These are phyloP conservation scores for Parochlus steinenii DNA, from an alignment of 2,888 invertebrate genomes.

Conservation along the genomic window DNA sequence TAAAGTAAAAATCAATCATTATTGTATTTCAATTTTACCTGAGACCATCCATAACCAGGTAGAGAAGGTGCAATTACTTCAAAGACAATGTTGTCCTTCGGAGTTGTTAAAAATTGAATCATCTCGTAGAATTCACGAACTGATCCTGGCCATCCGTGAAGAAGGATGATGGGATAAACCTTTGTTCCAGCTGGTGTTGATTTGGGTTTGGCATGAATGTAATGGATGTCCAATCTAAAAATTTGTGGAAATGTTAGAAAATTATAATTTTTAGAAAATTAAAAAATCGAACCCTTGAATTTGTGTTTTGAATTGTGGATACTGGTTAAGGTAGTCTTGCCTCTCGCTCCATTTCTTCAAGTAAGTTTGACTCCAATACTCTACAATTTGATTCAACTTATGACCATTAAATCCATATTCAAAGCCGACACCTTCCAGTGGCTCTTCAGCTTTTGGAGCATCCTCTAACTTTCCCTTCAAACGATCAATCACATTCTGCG, in stretches of 20 bases:
- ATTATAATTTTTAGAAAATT: no score
- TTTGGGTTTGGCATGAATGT: conserved; percentile 44
- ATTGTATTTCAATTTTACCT: no score
- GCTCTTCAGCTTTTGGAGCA: conserved; percentile 34
- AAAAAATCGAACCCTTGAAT: conserved; percentile 57
- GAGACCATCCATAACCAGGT: conserved; percentile 8
- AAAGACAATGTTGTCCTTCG: conserved; percentile 36
- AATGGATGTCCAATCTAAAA: conserved; percentile 40
- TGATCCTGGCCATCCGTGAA: conserved; percentile 87
- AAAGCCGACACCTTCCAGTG: conserved; percentile 51
- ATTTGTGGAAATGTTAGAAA: conserved; percentile 9
- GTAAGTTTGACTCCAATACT: conserved; percentile 66
- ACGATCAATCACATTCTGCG: conserved; percentile 40
- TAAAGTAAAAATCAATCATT: no score
- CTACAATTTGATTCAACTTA: conserved; percentile 45
- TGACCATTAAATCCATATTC: conserved; percentile 66
- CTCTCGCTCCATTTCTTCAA: conserved; percentile 47
- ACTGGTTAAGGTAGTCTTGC: conserved; percentile 52
- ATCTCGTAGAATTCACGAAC: conserved; percentile 68
- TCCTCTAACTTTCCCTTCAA: conserved; percentile 40
- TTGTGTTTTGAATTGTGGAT: conserved; percentile 56
- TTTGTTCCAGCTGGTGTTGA: conserved; percentile 24
- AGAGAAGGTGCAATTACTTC: conserved; percentile 34
- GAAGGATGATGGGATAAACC: conserved; percentile 32
- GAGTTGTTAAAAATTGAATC: conserved; percentile 45